Evolutionary conservation across 2,797 vertebrate species (phyloP).

Genomic region (Bradypodion ventrale): DNA sequence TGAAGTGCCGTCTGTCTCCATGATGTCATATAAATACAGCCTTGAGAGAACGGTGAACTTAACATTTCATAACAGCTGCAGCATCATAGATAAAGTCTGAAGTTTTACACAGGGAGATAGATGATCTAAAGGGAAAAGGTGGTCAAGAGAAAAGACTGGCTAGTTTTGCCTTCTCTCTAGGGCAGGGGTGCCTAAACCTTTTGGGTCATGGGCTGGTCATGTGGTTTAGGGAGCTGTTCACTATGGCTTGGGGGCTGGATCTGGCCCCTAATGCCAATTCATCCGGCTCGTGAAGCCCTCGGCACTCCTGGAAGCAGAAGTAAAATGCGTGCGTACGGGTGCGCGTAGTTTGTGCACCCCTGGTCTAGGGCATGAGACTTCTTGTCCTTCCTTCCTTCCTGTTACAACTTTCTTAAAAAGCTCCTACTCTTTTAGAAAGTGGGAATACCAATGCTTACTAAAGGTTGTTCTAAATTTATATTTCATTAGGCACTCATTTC

Average conservation of each 20-base stretch:
- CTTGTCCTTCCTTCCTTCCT: background rate
- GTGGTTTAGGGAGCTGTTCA: too few species aligned
- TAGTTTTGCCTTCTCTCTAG: constrained; percentile 17
- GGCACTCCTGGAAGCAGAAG: too few species aligned
- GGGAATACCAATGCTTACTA: too few species aligned
- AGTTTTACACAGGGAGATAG: constrained; percentile 13
- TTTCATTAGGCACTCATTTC: background rate
- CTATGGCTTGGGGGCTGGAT: too few species aligned
- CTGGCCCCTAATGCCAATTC: too few species aligned
- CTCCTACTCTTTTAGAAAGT: background rate
- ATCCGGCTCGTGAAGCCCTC: too few species aligned
- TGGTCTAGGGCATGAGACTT: background rate
- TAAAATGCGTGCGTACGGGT: too few species aligned
- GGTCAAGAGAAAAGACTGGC: background rate
- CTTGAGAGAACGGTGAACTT: constrained; percentile 7
- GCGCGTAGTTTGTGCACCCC: too few species aligned
- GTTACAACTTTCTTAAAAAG: background rate
- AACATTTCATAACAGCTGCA: constrained; percentile 13
- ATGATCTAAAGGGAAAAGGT: background rate
- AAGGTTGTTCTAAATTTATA: background rate
- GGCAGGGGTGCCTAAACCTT: too few species aligned
- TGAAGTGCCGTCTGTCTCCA: constrained; percentile 36
- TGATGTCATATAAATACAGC: constrained; percentile 33
- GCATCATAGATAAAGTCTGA: constrained; percentile 10
- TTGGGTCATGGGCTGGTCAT: too few species aligned